Evolutionary conservation across 2,113 vertebrate genomes (phyloP).

Genomic region (Lucifuga dentata): DNA sequence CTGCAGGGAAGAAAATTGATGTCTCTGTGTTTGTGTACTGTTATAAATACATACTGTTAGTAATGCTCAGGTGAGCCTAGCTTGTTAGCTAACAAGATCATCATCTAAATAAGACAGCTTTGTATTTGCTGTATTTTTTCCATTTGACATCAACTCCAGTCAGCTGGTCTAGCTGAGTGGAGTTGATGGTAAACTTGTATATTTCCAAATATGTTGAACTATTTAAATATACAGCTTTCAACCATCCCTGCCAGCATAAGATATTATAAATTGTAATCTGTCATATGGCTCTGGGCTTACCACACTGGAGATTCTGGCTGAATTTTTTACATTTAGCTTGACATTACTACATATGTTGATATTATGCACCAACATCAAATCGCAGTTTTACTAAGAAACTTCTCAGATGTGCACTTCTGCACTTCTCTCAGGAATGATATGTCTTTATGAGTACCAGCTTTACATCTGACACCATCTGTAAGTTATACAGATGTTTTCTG

Average conservation of each 20-base stretch:
- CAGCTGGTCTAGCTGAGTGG: not conserved
- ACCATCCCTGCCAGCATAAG: constrained; percentile 16
- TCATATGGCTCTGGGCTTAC: constrained; percentile 10
- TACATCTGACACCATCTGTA: constrained; percentile 52
- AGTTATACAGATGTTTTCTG: constrained; percentile 54
- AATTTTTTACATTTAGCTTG: constrained; percentile 44
- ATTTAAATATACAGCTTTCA: constrained; percentile 15
- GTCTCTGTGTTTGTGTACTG: not conserved
- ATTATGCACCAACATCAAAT: constrained; percentile 27
- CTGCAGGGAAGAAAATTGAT: no score
- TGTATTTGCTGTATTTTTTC: no score
- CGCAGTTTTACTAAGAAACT: constrained; percentile 12
- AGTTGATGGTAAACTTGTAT: no score
- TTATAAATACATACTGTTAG: not conserved
- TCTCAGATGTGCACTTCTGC: constrained; percentile 35
- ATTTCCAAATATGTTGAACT: constrained; percentile 10
- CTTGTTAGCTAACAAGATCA: no score
- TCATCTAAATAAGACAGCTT: no score
- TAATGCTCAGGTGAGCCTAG: not conserved
- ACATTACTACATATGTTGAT: constrained; percentile 26
- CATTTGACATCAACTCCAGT: no score
- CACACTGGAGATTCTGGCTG: constrained; percentile 28
- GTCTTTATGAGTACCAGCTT: constrained; percentile 42
- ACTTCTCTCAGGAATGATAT: constrained; percentile 53
- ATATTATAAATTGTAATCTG: constrained; percentile 29